phyloP scores from a whole-genome alignment of 2,113 vertebrate species.

The Tiliqua scincoides region DNA sequence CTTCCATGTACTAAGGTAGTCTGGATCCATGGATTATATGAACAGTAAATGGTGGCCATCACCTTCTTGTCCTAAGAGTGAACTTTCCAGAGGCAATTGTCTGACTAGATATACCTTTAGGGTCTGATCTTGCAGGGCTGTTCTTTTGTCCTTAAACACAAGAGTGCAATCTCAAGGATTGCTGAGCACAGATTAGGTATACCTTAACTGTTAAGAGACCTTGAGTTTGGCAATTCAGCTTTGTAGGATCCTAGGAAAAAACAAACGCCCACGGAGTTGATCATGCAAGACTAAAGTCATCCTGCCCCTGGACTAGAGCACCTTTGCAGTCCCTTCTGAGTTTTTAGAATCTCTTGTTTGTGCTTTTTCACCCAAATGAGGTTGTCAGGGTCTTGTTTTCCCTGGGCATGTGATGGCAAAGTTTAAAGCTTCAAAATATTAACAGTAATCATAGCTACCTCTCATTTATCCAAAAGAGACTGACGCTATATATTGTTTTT shows the following conservation, averaged over 20 bases:
- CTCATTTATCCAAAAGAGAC: slow-evolving; percentile 69
- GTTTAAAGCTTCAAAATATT: slow-evolving; percentile 64
- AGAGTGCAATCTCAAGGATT: neutral
- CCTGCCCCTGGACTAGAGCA: accelerated
- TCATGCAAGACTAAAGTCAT: neutral
- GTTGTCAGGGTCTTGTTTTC: slow-evolving; percentile 56
- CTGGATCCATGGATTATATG: too few relatives aligned
- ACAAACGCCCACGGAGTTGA: too few relatives aligned
- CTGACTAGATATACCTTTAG: too few relatives aligned
- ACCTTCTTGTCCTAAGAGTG: too few relatives aligned
- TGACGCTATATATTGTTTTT: slow-evolving; percentile 50
- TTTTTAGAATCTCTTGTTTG: neutral
- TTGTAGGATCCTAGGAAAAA: neutral
- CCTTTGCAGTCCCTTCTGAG: accelerated
- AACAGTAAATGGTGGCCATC: too few relatives aligned
- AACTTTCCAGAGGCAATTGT: too few relatives aligned
- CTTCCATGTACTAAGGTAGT: neutral
- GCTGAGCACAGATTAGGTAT: neutral
- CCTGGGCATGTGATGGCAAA: slow-evolving; percentile 58
- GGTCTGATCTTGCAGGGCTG: too few relatives aligned
- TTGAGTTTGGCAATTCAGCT: too few relatives aligned
- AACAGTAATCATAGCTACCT: slow-evolving; percentile 70
- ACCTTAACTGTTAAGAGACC: neutral
- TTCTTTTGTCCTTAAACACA: neutral
- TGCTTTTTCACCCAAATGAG: neutral